Base-by-base conservation (phyloP, 2,113 vertebrate species). In the Athene cunicularia region DNA sequence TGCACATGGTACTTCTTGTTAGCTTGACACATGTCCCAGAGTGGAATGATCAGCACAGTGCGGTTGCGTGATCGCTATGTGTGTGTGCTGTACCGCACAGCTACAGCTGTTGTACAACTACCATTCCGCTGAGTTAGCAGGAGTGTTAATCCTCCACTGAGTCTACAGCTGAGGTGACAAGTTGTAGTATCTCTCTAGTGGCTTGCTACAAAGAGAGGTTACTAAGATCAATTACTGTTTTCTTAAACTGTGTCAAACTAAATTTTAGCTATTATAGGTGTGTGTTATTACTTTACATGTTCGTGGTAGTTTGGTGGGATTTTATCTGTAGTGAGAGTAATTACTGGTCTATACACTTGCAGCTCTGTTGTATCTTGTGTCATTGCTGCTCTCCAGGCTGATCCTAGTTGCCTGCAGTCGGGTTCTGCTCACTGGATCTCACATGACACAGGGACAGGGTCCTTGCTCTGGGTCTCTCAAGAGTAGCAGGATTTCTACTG, bases 1-100 rank as follows among this genome's bases (percentile, higher is more conserved):
- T 86, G 60, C 60, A 60, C 50, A 41, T 50, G 45, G 66, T 80
- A 35, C 41, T 92, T 56, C 76, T 94, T 41, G 80, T 93, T 91
- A 95, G 77, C 80, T 68, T 67, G 86, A 75, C 52, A 49, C 45
- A 5, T 1, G 23, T 94, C 59, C 80, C 70, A 21, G 92, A 33
- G 83, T 45, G 39, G 73, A 60, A 39, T 20, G 91, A 80, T 66
- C 23, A 68, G 74, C 56, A 22, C 22, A 24, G 68, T 2, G 66
- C 84, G 55, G 53, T 20, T 22, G 58, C 41, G 8, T 30, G 75
- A 8, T 21, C 80, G 89, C 49, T 60, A 10, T 4, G 0, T 8
- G 66, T 33, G 22, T 80, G 19, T 8, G 75, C 35, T 14, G 76
- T 77, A 23, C 92, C 26, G 63, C 7, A 14, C 37, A 85, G 64